These are phyloP conservation scores for Nebria ingens DNA, from an alignment of 1,140 invertebrate genomes.

Conservation along the genomic window DNA sequence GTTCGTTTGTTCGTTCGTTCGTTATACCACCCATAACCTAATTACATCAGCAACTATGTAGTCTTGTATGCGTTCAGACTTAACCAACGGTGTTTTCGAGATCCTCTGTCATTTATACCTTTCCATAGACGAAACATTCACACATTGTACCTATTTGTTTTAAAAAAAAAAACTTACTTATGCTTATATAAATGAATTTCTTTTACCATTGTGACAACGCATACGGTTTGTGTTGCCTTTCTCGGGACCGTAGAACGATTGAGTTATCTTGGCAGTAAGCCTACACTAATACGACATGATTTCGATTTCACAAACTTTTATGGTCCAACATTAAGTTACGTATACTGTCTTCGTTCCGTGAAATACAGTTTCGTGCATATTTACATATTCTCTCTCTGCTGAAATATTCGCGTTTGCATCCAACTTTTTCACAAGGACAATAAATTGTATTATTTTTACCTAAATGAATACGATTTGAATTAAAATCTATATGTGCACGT, in stretches of 20 bases:
- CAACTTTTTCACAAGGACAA: no score
- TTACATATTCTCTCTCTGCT: neutral
- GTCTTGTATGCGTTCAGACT: neutral
- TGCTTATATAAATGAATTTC: no score
- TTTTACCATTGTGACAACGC: no score
- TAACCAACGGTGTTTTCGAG: neutral
- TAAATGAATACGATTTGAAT: no score
- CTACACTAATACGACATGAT: neutral
- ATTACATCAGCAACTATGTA: slow-evolving; percentile 4
- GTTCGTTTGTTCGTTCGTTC: neutral
- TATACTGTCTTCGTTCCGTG: neutral
- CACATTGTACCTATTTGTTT: neutral
- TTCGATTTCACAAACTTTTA: neutral
- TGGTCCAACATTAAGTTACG: neutral
- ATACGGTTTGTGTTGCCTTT: no score
- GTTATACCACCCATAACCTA: slow-evolving; percentile 3
- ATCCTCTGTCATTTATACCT: no score
- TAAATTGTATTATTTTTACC: no score
- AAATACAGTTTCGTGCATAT: neutral
- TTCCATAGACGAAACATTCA: neutral
- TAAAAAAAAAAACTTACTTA: neutral
- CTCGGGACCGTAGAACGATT: no score
- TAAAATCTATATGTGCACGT: no score
- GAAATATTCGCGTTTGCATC: no score
- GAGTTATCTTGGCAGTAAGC: neutral